Conservation (phyloP, 2,888 invertebrate genomes). For the Argyresthia goedartella region DNA sequence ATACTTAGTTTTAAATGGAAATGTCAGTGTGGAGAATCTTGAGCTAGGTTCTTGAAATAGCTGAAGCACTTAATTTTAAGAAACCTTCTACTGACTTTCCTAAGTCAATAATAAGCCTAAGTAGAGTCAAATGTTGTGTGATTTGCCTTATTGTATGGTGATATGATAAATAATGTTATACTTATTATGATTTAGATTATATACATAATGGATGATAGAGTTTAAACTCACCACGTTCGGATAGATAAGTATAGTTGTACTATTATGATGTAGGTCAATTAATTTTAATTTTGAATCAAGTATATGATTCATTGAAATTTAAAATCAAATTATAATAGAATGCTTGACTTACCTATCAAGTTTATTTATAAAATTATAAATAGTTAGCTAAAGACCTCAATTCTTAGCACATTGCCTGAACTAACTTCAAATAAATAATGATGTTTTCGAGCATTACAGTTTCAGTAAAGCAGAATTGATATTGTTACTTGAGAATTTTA, state of each 20-base stretch:
- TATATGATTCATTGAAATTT: too few relatives aligned
- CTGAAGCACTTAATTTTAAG: not conserved
- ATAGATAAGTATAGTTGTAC: conserved; percentile 10
- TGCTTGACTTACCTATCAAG: too few relatives aligned
- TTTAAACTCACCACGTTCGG: conserved; percentile 64
- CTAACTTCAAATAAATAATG: too few relatives aligned
- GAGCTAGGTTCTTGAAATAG: not conserved
- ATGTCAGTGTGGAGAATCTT: not conserved
- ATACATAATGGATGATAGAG: not conserved
- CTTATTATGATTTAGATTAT: not conserved
- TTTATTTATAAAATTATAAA: too few relatives aligned
- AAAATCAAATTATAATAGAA: too few relatives aligned
- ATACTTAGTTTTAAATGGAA: not conserved
- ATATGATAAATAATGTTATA: conserved; percentile 6
- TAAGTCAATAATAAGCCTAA: not conserved
- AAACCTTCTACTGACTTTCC: not conserved
- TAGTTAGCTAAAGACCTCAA: too few relatives aligned
- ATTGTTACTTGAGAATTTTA: too few relatives aligned
- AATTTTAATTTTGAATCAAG: too few relatives aligned
- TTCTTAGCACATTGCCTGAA: too few relatives aligned
- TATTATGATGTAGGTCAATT: not conserved
- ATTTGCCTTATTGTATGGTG: conserved; percentile 21
- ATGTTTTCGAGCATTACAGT: too few relatives aligned
- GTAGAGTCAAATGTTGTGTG: conserved; percentile 7
- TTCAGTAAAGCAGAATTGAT: too few relatives aligned